Conservation (phyloP, 2,797 vertebrate genomes). For the Esox lucius region DNA sequence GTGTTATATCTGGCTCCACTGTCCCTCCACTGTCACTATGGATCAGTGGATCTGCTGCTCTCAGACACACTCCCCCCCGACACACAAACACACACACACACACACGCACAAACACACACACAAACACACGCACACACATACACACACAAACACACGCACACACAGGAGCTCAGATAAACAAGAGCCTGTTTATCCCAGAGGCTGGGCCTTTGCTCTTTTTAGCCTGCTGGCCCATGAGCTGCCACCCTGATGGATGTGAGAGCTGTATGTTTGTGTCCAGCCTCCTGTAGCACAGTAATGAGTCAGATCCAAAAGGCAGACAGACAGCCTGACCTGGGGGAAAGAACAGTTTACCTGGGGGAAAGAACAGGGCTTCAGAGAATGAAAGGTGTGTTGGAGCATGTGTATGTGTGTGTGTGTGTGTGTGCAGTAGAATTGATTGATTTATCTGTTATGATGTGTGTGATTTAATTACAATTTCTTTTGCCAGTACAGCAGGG, state of each 20-base stretch:
- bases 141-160: no score
- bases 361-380: not conserved
- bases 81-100: not conserved
- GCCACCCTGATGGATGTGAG: not conserved
- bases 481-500: no score
- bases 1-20: not conserved
- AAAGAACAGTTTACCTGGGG: not conserved
- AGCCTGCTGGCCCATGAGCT: not conserved
- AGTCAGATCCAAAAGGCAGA: not conserved
- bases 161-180: not conserved
- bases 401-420: constrained; percentile 28
- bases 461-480: not conserved
- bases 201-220: not conserved
- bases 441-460: not conserved
- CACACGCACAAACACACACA: not conserved
- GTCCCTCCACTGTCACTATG: not conserved
- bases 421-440: not conserved
- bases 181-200: not conserved
- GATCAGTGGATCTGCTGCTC: not conserved
- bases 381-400: not conserved
- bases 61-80: not conserved
- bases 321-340: not conserved
- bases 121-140: no score
- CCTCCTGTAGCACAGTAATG: not conserved
- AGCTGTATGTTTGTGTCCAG: constrained; percentile 5